Base-by-base conservation (phyloP, 92 coral and sea anemone genomes). In the Porites cylindrica region DNA sequence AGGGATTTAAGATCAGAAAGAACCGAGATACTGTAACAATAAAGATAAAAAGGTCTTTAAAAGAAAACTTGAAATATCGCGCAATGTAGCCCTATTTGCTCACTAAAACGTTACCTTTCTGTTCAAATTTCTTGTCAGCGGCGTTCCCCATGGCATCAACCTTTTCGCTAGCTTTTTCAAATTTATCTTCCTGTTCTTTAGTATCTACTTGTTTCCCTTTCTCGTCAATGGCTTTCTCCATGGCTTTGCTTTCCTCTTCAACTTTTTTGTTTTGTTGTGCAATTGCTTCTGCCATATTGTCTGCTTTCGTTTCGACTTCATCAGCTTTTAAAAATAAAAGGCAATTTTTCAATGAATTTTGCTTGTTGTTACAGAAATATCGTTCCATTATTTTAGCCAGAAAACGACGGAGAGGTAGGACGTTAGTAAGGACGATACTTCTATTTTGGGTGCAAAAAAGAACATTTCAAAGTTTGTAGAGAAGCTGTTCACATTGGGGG, bases 161-260 rank as follows among this genome's bases (percentile, higher is more conserved):
- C n/a, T 87, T 75, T 68, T 78, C 81, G 43, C 98, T 95, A 51
- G 98, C 96, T 84, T 91, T 90, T 85, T 89, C 90, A 80, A 95
- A 95, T 54, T 84, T 88, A 21, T 93, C 84, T 18, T 93, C 98
- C 80, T 82, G 91, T 8, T 91, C 86, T 74, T 87, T 78, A 61
- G 88, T 88, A 26, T 95, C 93, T 69, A 95, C 84, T 19, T 63
- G 68, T 74, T 91, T 91, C 13, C 83, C 88, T 65, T 80, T 93
- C 10, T 89, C 83, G 3, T 93, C 89, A 24, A 93, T 95, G 6
- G 96, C 98, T 77, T 64, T 75, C 65, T 88, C 96, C 92, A 95
- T 78, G 10, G 92, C 89, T 69, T 91, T 65, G 65, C 91, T 93
- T 78, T 91, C 86, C 50, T 73, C 71, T 56, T 91, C 94, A 19